A percentile compares a stretch with the other conserved stretches of the same genome.
Conservation (phyloP, 2,888 invertebrate genomes). For the Tipula lateralis region DNA sequence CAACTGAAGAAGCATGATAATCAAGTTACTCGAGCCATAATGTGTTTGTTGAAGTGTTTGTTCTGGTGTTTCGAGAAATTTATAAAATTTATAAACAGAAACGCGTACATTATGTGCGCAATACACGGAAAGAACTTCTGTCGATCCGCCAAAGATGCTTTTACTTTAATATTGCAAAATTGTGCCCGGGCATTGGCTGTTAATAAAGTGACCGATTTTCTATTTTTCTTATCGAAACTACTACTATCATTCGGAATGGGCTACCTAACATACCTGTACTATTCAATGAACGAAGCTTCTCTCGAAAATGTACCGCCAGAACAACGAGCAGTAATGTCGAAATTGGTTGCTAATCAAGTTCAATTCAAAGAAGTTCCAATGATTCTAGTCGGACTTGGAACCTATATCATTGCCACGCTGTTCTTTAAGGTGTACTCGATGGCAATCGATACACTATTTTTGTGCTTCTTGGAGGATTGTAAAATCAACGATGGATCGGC, state of each 20-base stretch:
- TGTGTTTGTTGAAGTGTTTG: neutral
- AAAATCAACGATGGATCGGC: conserved; percentile 89
- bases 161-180: neutral
- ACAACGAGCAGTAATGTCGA: too few relatives aligned
- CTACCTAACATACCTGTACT: conserved; percentile 63
- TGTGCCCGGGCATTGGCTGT: neutral
- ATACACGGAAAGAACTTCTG: neutral
- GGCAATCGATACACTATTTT: conserved; percentile 94
- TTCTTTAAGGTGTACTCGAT: conserved; percentile 93
- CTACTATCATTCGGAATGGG: conserved; percentile 76
- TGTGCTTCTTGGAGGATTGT: conserved; percentile 95
- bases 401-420: conserved; percentile 55
- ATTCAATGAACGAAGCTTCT: conserved; percentile 57
- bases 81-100: neutral
- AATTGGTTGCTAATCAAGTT: conserved; percentile 47
- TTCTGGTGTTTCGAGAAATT: neutral
- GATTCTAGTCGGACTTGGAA: conserved; percentile 71
- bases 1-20: too few relatives aligned
- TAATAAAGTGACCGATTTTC: conserved; percentile 77
- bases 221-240: conserved; percentile 86
- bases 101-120: neutral
- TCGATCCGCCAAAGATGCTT: neutral
- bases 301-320: neutral
- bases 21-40: neutral
- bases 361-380: conserved; percentile 81